These are phyloP conservation scores for Megaleporinus macrocephalus DNA, from an alignment of 2,113 vertebrate species.

Conservation along the genomic window DNA sequence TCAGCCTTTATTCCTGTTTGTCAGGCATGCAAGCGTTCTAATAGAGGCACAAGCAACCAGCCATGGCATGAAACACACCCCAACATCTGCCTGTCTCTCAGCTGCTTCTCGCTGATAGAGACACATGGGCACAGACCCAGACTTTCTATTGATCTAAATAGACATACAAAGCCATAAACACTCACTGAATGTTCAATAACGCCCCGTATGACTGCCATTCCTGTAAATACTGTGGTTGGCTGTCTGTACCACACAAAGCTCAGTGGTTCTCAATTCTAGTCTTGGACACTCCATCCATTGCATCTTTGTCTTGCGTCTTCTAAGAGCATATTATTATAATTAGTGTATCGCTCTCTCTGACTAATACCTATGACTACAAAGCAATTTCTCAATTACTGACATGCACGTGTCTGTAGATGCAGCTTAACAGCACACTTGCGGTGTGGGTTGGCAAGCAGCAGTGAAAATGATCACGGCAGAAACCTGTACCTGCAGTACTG, in stretches of 20 bases:
- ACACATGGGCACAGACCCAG: slow-evolving; percentile 6
- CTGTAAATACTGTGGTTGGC: not conserved
- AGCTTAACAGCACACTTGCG: too few species aligned
- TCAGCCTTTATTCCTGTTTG: slow-evolving; percentile 25
- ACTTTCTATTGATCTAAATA: not conserved
- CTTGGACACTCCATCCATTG: not conserved
- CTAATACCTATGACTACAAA: too few species aligned
- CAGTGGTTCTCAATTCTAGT: not conserved
- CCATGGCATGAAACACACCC: slow-evolving; percentile 23
- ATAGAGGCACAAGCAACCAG: slow-evolving; percentile 36
- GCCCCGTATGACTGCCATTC: not conserved
- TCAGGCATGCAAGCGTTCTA: slow-evolving; percentile 33
- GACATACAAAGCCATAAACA: not conserved
- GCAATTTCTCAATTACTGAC: too few species aligned
- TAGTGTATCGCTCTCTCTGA: too few species aligned
- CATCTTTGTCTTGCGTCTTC: too few species aligned
- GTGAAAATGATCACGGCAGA: too few species aligned
- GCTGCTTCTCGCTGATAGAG: slow-evolving; percentile 1
- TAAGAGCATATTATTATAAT: not conserved
- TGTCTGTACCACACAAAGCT: not conserved
- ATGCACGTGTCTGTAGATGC: too few species aligned
- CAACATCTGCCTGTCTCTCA: slow-evolving; percentile 5
- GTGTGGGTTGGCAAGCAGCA: too few species aligned
- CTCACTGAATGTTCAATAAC: not conserved
- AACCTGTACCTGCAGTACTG: too few species aligned